A percentile compares a stretch with the other conserved stretches of the same genome.
Evolutionary conservation across 2,888 invertebrate species (phyloP).

Genomic region (Leptinotarsa peninsularis): DNA sequence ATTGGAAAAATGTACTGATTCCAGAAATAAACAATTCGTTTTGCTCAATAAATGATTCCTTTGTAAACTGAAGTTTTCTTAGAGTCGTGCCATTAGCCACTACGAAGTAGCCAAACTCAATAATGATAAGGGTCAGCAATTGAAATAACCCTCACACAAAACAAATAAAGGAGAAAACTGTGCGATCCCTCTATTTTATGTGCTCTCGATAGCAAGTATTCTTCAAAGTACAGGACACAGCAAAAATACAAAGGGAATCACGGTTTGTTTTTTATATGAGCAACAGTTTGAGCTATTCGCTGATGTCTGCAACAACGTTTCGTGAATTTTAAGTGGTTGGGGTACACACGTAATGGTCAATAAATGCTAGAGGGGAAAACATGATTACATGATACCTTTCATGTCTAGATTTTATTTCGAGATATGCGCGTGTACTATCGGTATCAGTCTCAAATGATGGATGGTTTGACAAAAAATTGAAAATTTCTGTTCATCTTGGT

Average conservation of each 20-base stretch:
- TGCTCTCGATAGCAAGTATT: slow-evolving; percentile 47
- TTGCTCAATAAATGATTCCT: neutral
- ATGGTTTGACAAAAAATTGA: neutral
- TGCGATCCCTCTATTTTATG: slow-evolving; percentile 49
- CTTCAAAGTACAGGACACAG: slow-evolving; percentile 45
- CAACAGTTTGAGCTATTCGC: slow-evolving; percentile 46
- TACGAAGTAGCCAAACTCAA: slow-evolving; percentile 55
- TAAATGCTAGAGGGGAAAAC: slow-evolving; percentile 21
- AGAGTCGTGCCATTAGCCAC: slow-evolving; percentile 25
- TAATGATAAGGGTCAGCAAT: slow-evolving; percentile 62
- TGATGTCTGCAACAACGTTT: slow-evolving; percentile 42
- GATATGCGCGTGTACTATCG: neutral
- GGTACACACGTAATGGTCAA: slow-evolving; percentile 35
- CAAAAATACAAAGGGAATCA: slow-evolving; percentile 50
- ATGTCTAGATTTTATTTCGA: slow-evolving; percentile 21
- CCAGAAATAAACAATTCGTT: neutral
- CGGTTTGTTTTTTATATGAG: slow-evolving; percentile 41
- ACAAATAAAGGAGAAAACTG: slow-evolving; percentile 52
- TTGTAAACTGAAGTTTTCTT: neutral
- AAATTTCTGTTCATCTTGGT: too few species aligned
- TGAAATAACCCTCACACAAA: slow-evolving; percentile 59
- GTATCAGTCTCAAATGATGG: neutral
- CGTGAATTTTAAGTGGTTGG: slow-evolving; percentile 36
- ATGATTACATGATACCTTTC: slow-evolving; percentile 22
- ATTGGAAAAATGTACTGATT: neutral